Conservation (phyloP, 2,113 vertebrate genomes). For the Datnioides undecimradiatus region DNA sequence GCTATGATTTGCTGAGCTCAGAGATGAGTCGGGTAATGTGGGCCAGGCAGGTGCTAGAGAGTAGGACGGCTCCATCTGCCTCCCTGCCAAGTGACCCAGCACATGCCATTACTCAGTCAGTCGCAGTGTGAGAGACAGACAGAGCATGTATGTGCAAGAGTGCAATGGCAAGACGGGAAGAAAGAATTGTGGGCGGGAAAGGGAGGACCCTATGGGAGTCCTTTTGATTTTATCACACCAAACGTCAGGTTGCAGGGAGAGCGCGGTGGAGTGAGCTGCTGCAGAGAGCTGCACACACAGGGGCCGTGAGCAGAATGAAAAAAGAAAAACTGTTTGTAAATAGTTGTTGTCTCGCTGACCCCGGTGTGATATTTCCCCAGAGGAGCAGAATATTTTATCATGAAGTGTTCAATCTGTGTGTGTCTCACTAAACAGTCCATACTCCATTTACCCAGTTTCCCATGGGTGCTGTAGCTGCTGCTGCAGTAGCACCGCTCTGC, state of each 20-base stretch:
- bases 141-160: constrained; percentile 32
- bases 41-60: constrained; percentile 71
- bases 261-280: neutral
- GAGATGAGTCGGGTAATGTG: constrained; percentile 64
- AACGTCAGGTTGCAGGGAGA: constrained; percentile 18
- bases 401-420: constrained; percentile 52
- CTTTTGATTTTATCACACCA: constrained; percentile 34
- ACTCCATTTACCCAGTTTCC: constrained; percentile 43
- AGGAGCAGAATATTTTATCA: constrained; percentile 45
- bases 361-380: constrained; percentile 40
- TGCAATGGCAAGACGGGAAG: neutral
- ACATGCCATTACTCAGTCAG: constrained; percentile 56
- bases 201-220: constrained; percentile 27
- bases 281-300: constrained; percentile 19
- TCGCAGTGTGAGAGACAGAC: constrained; percentile 31
- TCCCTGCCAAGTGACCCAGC: constrained; percentile 61
- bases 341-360: constrained; percentile 56
- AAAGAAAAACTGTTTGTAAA: constrained; percentile 41
- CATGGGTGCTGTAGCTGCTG: constrained; percentile 44
- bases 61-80: constrained; percentile 53
- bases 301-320: constrained; percentile 19
- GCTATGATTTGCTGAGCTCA: constrained; percentile 59
- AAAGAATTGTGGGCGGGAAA: constrained; percentile 13
- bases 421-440: constrained; percentile 35
- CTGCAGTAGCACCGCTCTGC: constrained; percentile 14